phyloP scores from a whole-genome alignment of 1,140 invertebrate genomes.

The Mizuhopecten yessoensis region DNA sequence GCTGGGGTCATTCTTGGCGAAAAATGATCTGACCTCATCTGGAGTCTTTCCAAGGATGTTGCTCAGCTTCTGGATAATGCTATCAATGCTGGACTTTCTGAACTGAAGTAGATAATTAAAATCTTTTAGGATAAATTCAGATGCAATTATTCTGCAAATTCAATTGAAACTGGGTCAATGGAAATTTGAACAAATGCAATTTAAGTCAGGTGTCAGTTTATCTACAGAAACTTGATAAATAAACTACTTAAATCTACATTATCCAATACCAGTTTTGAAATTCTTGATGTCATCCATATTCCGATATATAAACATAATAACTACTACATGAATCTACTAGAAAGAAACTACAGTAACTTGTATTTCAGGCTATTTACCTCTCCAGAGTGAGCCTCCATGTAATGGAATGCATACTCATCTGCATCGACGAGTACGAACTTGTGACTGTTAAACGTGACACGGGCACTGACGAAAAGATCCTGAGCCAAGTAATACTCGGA shows the following conservation, averaged over 20 bases:
- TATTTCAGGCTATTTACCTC: conserved; percentile 85
- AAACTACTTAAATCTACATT: too few relatives aligned
- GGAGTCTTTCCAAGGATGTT: conserved; percentile 68
- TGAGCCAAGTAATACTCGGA: conserved; percentile 89
- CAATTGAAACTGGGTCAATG: too few relatives aligned
- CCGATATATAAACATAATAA: too few relatives aligned
- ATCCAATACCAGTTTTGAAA: too few relatives aligned
- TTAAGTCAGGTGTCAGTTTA: too few relatives aligned
- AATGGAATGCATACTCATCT: conserved; percentile 93
- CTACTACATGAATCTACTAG: too few relatives aligned
- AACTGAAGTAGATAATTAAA: conserved; percentile 76
- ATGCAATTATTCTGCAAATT: too few relatives aligned
- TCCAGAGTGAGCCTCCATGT: conserved; percentile 92
- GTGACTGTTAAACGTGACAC: conserved; percentile 90
- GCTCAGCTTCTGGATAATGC: conserved; percentile 69
- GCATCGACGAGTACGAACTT: conserved; percentile 90
- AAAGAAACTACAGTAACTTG: too few relatives aligned
- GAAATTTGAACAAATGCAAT: too few relatives aligned
- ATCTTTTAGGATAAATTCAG: too few relatives aligned
- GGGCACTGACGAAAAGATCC: conserved; percentile 92
- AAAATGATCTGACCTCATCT: conserved; percentile 79
- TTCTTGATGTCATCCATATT: too few relatives aligned
- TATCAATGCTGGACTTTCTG: conserved; percentile 74
- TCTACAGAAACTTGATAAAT: too few relatives aligned
- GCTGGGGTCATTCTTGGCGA: conserved; percentile 75